Evolutionary conservation across 2,888 invertebrate species (phyloP), one percentile per base, ranked within the genome.

Genomic region (Eupithecia insigniata): DNA sequence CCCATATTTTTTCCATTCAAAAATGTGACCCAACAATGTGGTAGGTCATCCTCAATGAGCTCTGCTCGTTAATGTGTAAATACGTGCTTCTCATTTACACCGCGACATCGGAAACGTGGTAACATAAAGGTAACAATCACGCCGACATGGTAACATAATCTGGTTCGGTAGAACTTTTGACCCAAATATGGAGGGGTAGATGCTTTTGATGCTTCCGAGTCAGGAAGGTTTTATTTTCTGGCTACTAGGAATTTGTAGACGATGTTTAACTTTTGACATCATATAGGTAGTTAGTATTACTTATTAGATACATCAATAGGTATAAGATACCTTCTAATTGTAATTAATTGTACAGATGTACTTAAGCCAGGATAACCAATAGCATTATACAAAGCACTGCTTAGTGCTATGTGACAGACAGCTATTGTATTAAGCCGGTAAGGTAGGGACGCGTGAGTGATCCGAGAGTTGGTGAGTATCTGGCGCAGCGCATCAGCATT

Each of bases 41-140:
- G 90, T 89, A 88, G 90, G 90, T 90, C 86, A 89, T 81, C 80
- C 79, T 87, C 87, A 87, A 87, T 88, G 86, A 87, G 85, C 81
- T 81, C 80, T 81, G 80, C 84, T 83, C 84, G 87, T 85, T 88
- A 86, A 88, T 84, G 86, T 84, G 90, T 86, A 89, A 90, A 90
- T 90, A 89, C 89, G 85, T 87, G 79, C 85, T 87, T 82, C 83
- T 82, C 82, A 87, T 89, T 90, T 85, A 88, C 88, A 87, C 83
- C 82, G 80, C 66, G 79, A 73, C 70, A 66, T 70, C 70, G 34
- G 64, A 64, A 66, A 62, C 36, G 78, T 81, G 82, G 46, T 51
- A 22, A 51, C 46, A 51, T 51, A 22, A 51, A 51, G 22, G 81
- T 78, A 78, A 34, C 34, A 62, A 32, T 55, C 55, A 55, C 2